Evolutionary conservation across 2,113 vertebrate genomes (phyloP).

Genomic region (Myrmecophaga tridactyla): DNA sequence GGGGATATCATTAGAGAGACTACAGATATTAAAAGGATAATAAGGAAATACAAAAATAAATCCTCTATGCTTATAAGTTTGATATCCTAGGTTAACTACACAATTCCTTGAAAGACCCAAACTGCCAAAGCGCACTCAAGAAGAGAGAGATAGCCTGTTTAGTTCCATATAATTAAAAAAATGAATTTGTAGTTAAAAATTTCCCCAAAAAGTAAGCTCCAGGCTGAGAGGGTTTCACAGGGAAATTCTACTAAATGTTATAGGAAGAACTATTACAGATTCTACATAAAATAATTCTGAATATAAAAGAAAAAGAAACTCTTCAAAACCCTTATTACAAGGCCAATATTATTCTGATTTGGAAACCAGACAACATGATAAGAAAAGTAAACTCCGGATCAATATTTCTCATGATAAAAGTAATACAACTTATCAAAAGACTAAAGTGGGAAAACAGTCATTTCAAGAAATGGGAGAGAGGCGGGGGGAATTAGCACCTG

Average conservation of each 20-base stretch:
- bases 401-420: neutral
- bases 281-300: neutral
- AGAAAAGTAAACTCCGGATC: neutral
- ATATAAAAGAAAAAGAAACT: neutral
- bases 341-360: neutral
- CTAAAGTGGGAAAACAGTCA: neutral
- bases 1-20: neutral
- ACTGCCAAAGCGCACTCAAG: neutral
- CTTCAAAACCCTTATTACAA: neutral
- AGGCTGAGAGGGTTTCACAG: neutral
- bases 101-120: neutral
- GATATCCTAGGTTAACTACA: neutral
- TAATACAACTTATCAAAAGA: neutral
- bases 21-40: neutral
- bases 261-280: neutral
- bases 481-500: neutral
- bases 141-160: neutral
- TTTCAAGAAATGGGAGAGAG: neutral
- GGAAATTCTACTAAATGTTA: neutral
- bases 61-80: neutral
- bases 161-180: neutral
- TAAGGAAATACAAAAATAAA: neutral
- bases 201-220: neutral
- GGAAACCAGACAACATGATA: neutral
- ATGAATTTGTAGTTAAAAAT: neutral